Base-by-base conservation (phyloP, 2,888 invertebrate genomes). In the Bombylius major region DNA sequence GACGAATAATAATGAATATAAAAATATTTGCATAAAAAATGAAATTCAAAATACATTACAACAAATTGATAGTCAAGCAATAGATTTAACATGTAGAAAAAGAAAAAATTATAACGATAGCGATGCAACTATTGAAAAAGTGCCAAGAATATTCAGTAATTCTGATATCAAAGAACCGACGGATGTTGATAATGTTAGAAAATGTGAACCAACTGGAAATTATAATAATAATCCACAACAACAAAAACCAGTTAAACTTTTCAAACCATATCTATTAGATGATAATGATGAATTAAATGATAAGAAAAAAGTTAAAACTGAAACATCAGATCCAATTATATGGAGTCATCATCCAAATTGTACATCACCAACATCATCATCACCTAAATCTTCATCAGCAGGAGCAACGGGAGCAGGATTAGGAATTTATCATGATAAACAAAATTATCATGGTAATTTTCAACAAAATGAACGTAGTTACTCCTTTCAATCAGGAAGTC, bases 221-320 rank as follows among this genome's bases (percentile, higher is more conserved):
- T 34, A 57, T 47, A 45, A 6, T 14, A 36, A 57, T 47, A 54
- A 57, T 42, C n/a, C 54, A 44, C 55, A 54, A 51, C 69, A 75
- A 50, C 76, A 77, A 64, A 82, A 82, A 70, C 84, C 86, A 54
- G 82, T 85, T 64, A 87, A 87, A 69, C 74, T 87, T 47, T 88
- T 88, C 73, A 84, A 87, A 67, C 88, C 87, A 39, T 88, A 87
- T 70, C 76, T 87, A 53, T 77, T 85, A 60, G 86, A 83, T 65
- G 80, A 84, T 48, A 77, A 80, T 48, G 78, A 79, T 56, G 78
- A 77, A 23, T 62, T 65, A 11, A 53, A 58, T 48, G 50, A 60
- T 11, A 59, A 49, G 49, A 60, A 60, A 48, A 59, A 60, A 54
- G 51, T 12, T 39, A 57, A 52, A 49, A 49, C 45, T 33, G 53